These are phyloP conservation scores for Acanthopleura granulata DNA, from an alignment of 2,888 invertebrate genomes.

Conservation along the genomic window DNA sequence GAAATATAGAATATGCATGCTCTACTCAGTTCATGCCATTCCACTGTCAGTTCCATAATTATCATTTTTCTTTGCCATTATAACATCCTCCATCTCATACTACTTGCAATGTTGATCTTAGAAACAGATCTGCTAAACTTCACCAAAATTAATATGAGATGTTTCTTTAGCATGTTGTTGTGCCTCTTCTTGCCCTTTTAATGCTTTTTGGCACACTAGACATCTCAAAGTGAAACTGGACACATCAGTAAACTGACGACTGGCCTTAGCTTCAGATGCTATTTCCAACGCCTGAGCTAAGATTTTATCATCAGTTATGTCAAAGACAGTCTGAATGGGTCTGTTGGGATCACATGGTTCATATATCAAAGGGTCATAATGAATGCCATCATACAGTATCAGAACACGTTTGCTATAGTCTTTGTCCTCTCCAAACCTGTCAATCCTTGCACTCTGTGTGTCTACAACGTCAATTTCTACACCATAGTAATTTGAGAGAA, in stretches of 20 bases:
- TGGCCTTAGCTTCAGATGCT: conserved; percentile 88
- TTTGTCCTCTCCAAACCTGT: conserved; percentile 91
- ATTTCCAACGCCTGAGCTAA: conserved; percentile 86
- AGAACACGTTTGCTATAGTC: conserved; percentile 87
- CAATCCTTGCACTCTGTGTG: conserved; percentile 86
- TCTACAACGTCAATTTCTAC: conserved; percentile 95
- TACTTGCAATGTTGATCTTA: no score
- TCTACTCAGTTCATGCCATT: no score
- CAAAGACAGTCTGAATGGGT: conserved; percentile 82
- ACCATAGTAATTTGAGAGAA: conserved; percentile 87
- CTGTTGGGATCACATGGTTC: conserved; percentile 74
- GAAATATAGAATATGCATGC: no score
- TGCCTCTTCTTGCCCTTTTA: conserved; percentile 86
- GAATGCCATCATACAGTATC: conserved; percentile 93
- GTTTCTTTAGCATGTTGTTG: conserved; percentile 88
- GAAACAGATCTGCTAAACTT: conserved; percentile 49
- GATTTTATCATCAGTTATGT: conserved; percentile 79
- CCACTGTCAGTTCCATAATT: no score
- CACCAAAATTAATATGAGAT: conserved; percentile 77
- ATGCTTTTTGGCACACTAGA: conserved; percentile 80
- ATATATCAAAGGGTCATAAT: conserved; percentile 93
- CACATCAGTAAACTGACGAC: conserved; percentile 91
- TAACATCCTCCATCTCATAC: no score
- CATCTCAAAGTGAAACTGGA: conserved; percentile 89
- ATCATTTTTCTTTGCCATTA: no score